phyloP scores from a whole-genome alignment of 2,888 invertebrate genomes.

The Anthoptus insignis region DNA sequence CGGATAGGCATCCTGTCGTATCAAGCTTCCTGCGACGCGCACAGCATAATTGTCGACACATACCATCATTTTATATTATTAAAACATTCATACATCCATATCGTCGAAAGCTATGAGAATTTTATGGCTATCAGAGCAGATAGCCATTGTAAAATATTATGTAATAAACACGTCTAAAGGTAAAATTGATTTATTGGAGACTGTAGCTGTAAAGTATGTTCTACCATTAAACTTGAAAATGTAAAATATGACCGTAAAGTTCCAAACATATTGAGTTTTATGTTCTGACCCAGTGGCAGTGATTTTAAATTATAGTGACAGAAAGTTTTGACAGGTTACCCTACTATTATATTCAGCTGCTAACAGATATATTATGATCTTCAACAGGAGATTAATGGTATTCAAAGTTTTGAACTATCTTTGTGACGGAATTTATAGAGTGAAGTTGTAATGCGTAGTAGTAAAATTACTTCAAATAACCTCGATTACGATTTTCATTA shows the following conservation, averaged over 20 bases:
- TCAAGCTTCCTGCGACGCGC: slow-evolving; percentile 32
- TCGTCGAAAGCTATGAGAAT: slow-evolving; percentile 13
- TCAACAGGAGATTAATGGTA: too few relatives aligned
- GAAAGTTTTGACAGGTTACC: not conserved
- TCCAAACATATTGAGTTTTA: not conserved
- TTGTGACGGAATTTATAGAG: not conserved
- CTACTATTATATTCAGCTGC: not conserved
- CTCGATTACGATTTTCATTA: not conserved
- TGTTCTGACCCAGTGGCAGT: not conserved
- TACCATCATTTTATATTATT: slow-evolving; percentile 5
- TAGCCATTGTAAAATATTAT: slow-evolving; percentile 23
- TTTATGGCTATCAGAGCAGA: slow-evolving; percentile 19
- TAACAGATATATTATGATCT: not conserved
- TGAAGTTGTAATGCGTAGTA: not conserved
- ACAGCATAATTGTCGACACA: not conserved
- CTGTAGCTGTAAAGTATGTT: slow-evolving; percentile 8
- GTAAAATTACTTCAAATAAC: not conserved
- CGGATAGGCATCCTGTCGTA: slow-evolving; percentile 35
- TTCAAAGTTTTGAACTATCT: too few relatives aligned
- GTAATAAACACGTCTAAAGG: slow-evolving; percentile 12
- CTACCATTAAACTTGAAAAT: not conserved
- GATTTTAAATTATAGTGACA: not conserved
- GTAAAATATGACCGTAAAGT: not conserved
- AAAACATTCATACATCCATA: slow-evolving; percentile 5
- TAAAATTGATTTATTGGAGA: slow-evolving; percentile 10